Evolutionary conservation across 2,888 invertebrate species (phyloP).

Genomic region (Phragmatobia fuliginosa): DNA sequence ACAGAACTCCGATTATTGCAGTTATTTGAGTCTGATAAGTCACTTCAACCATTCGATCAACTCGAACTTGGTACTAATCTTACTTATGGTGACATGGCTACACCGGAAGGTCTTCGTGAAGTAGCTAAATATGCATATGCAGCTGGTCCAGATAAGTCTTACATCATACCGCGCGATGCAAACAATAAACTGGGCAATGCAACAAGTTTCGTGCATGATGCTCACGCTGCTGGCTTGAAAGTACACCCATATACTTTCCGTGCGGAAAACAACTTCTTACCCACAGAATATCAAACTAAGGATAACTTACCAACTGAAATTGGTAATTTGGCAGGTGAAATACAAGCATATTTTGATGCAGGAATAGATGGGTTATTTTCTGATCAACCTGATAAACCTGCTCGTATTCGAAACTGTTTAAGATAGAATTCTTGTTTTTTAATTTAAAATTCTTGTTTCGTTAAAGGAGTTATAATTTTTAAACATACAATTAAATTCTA

Average conservation of each 20-base stretch:
- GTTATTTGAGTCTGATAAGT: slow-evolving; percentile 59
- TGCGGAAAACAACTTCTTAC: slow-evolving; percentile 74
- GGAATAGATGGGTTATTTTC: slow-evolving; percentile 79
- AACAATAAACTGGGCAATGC: slow-evolving; percentile 62
- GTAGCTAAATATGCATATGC: slow-evolving; percentile 76
- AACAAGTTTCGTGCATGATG: slow-evolving; percentile 72
- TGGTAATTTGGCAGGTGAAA: slow-evolving; percentile 70
- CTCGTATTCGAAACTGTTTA: slow-evolving; percentile 55
- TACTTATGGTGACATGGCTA: slow-evolving; percentile 76
- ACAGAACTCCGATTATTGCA: slow-evolving; percentile 73
- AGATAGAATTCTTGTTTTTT: too few relatives aligned
- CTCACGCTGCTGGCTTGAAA: slow-evolving; percentile 71
- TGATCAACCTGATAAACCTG: slow-evolving; percentile 77
- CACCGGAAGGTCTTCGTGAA: slow-evolving; percentile 68
- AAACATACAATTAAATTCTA: not conserved
- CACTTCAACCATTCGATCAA: slow-evolving; percentile 70
- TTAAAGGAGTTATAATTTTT: not conserved
- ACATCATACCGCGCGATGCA: slow-evolving; percentile 73
- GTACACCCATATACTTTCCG: slow-evolving; percentile 81
- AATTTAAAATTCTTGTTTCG: not conserved
- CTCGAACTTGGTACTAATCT: slow-evolving; percentile 58
- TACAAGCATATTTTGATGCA: slow-evolving; percentile 69
- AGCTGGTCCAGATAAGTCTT: slow-evolving; percentile 77
- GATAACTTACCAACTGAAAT: slow-evolving; percentile 52
- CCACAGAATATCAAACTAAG: slow-evolving; percentile 66